These are phyloP conservation scores for Etheostoma nigrum DNA, from an alignment of 2,797 vertebrate genomes.

Conservation along the genomic window DNA sequence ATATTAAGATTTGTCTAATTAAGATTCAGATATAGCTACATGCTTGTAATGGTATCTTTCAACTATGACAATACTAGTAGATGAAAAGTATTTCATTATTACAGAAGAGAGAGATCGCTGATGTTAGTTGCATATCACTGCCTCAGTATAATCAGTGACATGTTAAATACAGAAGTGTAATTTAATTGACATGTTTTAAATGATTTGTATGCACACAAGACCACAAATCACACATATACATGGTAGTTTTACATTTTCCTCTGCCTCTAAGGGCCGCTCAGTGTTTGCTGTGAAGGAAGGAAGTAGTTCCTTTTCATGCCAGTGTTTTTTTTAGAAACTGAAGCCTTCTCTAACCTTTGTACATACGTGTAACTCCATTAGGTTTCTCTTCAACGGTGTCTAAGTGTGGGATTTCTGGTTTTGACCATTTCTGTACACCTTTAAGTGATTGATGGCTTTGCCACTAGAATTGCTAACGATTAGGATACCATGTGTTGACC, in stretches of 20 bases:
- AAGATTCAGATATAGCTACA: not conserved
- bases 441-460: not conserved
- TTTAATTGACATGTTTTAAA: constrained; percentile 8
- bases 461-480: not conserved
- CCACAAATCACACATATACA: constrained; percentile 20
- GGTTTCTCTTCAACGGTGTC: not conserved
- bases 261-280: constrained; percentile 9
- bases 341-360: constrained; percentile 25
- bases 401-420: constrained; percentile 9
- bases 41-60: not conserved
- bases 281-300: constrained; percentile 54
- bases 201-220: constrained; percentile 23
- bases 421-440: not conserved
- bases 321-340: constrained; percentile 47
- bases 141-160: not conserved
- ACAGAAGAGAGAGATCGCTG: not conserved
- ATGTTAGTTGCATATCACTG: not conserved
- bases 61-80: not conserved
- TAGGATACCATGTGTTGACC: not conserved
- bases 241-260: constrained; percentile 30
- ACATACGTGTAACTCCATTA: not conserved
- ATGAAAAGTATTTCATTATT: not conserved
- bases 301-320: constrained; percentile 53
- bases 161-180: not conserved
- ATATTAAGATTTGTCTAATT: not conserved